Percentiles rank a stretch among this genome's conserved stretches.
Conservation (phyloP, 2,113 vertebrate genomes). For the Leucoraja erinaceus region DNA sequence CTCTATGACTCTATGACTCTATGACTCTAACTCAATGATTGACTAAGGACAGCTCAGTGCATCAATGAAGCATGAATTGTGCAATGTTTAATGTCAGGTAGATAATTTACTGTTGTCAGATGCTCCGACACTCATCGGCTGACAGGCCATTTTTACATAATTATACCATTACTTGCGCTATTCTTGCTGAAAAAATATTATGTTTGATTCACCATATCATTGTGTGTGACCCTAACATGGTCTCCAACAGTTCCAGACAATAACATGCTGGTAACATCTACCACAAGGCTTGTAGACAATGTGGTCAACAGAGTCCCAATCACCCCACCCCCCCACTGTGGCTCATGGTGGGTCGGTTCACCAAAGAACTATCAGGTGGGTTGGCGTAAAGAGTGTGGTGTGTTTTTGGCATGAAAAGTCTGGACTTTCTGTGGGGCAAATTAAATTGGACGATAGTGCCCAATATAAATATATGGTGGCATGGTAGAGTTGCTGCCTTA, state of each 20-base stretch:
- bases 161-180: constrained; percentile 17
- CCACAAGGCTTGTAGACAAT: not conserved
- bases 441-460: no score
- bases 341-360: no score
- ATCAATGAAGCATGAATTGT: constrained; percentile 10
- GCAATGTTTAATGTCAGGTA: constrained; percentile 21
- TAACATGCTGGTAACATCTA: no score
- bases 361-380: no score
- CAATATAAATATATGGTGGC: no score
- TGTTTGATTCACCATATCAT: not conserved
- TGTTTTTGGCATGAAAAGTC: no score
- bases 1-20: no score
- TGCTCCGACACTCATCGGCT: not conserved
- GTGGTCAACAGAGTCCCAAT: not conserved
- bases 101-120: not conserved
- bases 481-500: no score
- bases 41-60: not conserved
- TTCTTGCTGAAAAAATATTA: not conserved
- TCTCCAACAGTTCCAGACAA: not conserved
- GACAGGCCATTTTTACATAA: constrained; percentile 22
- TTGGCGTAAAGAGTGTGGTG: no score
- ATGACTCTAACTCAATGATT: not conserved
- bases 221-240: not conserved
- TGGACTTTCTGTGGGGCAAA: no score
- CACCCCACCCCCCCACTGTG: not conserved